phyloP scores from a whole-genome alignment of 1,140 invertebrate species.

The Papilio glaucus region DNA sequence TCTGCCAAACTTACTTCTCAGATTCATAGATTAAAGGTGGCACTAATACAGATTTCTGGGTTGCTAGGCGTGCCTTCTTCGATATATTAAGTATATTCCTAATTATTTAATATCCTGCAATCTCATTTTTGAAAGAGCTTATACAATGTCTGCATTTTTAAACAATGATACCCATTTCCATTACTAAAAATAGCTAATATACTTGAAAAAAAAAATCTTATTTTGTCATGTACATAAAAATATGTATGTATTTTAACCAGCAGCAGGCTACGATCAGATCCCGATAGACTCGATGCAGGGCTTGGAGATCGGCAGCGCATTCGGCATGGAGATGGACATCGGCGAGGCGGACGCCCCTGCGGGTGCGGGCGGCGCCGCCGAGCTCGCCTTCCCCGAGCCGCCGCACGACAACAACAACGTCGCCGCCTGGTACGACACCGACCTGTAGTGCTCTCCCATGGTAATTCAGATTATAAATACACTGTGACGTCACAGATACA shows the following conservation, averaged over 20 bases:
- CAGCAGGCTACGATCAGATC: constrained; percentile 96
- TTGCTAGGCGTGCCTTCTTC: too few relatives aligned
- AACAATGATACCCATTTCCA: too few relatives aligned
- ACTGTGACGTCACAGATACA: neutral
- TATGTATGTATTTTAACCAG: neutral
- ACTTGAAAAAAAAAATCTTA: too few relatives aligned
- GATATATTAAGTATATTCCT: too few relatives aligned
- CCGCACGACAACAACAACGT: constrained; percentile 95
- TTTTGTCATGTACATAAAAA: too few relatives aligned
- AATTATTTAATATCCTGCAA: too few relatives aligned
- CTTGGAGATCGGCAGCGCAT: constrained; percentile 92
- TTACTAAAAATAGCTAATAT: too few relatives aligned
- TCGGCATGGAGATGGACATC: constrained; percentile 94
- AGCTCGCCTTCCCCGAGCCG: constrained; percentile 93
- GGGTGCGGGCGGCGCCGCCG: constrained; percentile 90
- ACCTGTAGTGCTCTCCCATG: constrained; percentile 92
- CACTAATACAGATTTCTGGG: too few relatives aligned
- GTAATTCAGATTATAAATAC: neutral
- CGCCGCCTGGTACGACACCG: constrained; percentile 98
- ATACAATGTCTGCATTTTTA: too few relatives aligned
- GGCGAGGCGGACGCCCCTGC: constrained; percentile 85
- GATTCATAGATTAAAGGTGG: too few relatives aligned
- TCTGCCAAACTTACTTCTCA: too few relatives aligned
- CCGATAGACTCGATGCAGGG: constrained; percentile 98
- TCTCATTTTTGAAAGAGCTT: too few relatives aligned